Evolutionary conservation across 2,113 vertebrate genomes (phyloP).

Genomic region (Kryptolebias marmoratus): DNA sequence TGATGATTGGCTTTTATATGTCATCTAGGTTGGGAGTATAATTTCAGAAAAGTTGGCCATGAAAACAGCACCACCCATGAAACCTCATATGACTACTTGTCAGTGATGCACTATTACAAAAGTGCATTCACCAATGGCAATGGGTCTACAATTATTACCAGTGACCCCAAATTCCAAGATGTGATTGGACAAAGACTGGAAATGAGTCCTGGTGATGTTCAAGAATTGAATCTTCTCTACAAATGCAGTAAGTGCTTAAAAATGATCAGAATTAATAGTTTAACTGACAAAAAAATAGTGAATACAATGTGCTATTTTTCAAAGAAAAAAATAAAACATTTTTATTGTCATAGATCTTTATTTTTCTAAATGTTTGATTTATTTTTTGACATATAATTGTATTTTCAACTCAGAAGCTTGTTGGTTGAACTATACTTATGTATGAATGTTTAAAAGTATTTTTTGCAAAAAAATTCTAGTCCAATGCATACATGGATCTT

Average conservation of each 20-base stretch:
- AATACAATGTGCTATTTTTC: too few species aligned
- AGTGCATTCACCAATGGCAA: constrained; percentile 81
- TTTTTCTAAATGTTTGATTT: too few species aligned
- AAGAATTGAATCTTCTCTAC: constrained; percentile 79
- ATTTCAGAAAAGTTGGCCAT: neutral
- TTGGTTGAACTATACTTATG: too few species aligned
- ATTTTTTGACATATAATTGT: too few species aligned
- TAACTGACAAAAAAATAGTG: too few species aligned
- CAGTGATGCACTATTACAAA: constrained; percentile 85
- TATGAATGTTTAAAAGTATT: too few species aligned
- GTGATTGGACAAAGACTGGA: constrained; percentile 88
- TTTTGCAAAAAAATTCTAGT: too few species aligned
- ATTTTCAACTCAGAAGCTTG: too few species aligned
- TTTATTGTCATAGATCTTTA: too few species aligned
- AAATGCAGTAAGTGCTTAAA: constrained; percentile 84
- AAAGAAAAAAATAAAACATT: too few species aligned
- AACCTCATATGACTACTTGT: constrained; percentile 67
- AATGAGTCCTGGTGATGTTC: constrained; percentile 85
- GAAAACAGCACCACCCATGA: constrained; percentile 3
- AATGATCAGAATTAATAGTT: too few species aligned
- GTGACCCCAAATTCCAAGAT: constrained; percentile 76
- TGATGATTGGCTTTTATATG: constrained; percentile 5
- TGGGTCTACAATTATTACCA: constrained; percentile 86
- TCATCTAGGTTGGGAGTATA: neutral
- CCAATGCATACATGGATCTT: too few species aligned